phyloP scores from a whole-genome alignment of 2,888 invertebrate genomes.

The Harpalus rubripes region DNA sequence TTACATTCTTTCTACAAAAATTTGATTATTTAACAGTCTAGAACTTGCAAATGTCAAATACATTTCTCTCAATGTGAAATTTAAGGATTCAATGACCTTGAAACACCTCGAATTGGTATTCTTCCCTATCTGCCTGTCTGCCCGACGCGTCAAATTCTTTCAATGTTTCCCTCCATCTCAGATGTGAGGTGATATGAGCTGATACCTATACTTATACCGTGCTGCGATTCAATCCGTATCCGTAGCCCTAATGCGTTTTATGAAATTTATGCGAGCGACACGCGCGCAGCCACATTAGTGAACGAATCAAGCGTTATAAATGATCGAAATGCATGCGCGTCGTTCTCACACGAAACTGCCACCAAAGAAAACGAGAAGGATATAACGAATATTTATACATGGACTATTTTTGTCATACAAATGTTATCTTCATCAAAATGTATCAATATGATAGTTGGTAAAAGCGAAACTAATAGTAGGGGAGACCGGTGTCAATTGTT shows the following conservation, averaged over 20 bases:
- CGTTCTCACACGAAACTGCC: conserved; percentile 20
- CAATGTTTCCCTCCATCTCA: conserved; percentile 17
- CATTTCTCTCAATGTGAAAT: background rate
- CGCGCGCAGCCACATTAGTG: conserved; percentile 38
- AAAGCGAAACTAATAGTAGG: too few relatives aligned
- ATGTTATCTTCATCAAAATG: background rate
- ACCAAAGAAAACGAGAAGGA: background rate
- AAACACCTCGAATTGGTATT: background rate
- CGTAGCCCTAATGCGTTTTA: conserved; percentile 45
- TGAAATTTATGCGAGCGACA: conserved; percentile 42
- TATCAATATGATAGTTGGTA: too few relatives aligned
- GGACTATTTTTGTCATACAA: background rate
- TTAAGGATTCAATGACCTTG: background rate
- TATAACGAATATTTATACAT: background rate
- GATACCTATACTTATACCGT: background rate
- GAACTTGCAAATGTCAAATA: background rate
- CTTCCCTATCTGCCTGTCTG: background rate
- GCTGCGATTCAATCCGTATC: conserved; percentile 49
- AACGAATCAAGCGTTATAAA: conserved; percentile 45
- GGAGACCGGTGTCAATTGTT: too few relatives aligned
- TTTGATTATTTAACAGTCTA: too few relatives aligned
- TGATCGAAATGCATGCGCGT: conserved; percentile 36
- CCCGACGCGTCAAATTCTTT: conserved; percentile 52
- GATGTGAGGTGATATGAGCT: conserved; percentile 13
- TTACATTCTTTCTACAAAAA: too few relatives aligned